Base-by-base conservation (phyloP, 2,113 vertebrate genomes). In the Aix galericulata region DNA sequence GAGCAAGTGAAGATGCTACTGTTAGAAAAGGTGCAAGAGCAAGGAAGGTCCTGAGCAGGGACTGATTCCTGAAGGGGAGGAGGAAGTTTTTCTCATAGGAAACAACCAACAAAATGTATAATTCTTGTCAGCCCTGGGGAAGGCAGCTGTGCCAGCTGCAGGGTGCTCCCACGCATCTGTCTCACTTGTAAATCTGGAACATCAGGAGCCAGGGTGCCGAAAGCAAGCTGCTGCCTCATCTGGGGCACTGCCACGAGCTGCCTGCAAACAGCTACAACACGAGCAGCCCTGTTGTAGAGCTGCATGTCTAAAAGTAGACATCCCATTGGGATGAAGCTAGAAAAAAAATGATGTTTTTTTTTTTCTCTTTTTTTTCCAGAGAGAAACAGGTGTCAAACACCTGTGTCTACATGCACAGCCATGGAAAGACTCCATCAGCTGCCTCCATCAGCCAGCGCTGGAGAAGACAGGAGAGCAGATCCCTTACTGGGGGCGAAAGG, bases 191-290 rank as follows among this genome's bases (percentile, higher is more conserved):
- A 7, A 27, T 31, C 64, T 0, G 4, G 27, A 42, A 9, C 34
- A 23, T 0, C 1, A 20, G 48, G 46, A 34, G 7, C 2, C 1
- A 36, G 10, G 59, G 14, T 31, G 36, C 62, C 1, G 2, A 23
- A 18, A 27, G 16, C 21, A 13, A 9, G 38, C 16, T 29, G 53
- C 56, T 1, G 4, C 38, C 3, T 3, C 11, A n/a, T 36, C 74
- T 55, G 3, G 36, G 50, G 56, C 50, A 31, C 1, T 11, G 66
- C 59, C 66, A 15, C 6, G 29, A 7, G 17, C 13, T 0, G 2
- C 3, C 46, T 31, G 66, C 66, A 22, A 36, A 25, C 23, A 27
- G 48, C 67, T 56, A 26, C 1, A 3, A 11, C 29, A 48, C 0
- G 4, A 67, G 67, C 26, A 62, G 44, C 38, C 36, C 50, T 21